Evolutionary conservation across 2,113 vertebrate species (phyloP), one percentile per base, ranked within the genome.

Genomic region (Epinephelus lanceolatus): DNA sequence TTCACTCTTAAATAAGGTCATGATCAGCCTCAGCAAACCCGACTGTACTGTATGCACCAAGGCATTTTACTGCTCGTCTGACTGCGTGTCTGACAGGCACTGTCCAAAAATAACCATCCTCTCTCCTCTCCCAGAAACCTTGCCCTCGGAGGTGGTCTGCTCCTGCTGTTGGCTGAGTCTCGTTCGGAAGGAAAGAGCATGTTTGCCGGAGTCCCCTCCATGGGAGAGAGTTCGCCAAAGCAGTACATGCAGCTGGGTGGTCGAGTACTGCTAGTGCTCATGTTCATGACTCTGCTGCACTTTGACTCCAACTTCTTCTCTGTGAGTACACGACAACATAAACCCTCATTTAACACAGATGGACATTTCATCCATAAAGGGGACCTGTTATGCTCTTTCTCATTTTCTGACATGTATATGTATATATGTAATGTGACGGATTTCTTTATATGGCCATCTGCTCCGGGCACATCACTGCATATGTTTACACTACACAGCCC

Each of bases 221-320:
- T 99, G 97, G 94, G 97, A 0, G 97, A 99, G 90, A 99, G 98
- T 90, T 99, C 98, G 21, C 98, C 98, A 0, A 98, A 96, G 61
- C 98, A 99, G 95, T 99, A 99, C 96, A 99, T 99, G 98, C 98
- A 99, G 95, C 95, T 99, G 17, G 98, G 98, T 0, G 98, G 98
- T 0, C 94, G 98, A 0, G 97, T 99, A 6, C 94, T 99, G 76
- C 96, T 99, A 0, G 98, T 99, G 71, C 95, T 99, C 86, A 99
- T 99, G 98, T 99, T 99, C 95, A 99, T 99, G 98, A 99, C 98
- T 2, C 95, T 99, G 74, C 95, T 99, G 6, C 98, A 99, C 94
- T 99, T 99, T 21, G 97, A 99, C 27, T 89, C 96, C 93, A 97
- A 93, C 91, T 97, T 99, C 95, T 97, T 99, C 93, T 98, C 95